phyloP scores from a whole-genome alignment of 2,113 vertebrate genomes.

The Hystrix cristata region DNA sequence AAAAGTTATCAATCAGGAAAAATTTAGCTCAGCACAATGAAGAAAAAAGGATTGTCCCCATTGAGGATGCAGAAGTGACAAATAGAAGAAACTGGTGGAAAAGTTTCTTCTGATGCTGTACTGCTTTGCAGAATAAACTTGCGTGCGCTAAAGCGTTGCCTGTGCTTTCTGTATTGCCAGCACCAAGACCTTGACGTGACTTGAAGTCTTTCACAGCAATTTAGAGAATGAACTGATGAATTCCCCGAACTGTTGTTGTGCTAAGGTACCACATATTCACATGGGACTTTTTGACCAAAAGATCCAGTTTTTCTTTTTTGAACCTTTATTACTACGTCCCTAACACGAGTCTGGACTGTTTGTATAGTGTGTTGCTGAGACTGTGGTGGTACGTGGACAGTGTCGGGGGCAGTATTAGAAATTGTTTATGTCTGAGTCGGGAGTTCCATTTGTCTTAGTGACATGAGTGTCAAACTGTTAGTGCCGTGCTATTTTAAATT shows the following conservation, averaged over 20 bases:
- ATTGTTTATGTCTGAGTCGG: slow-evolving; percentile 81
- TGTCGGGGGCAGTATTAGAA: slow-evolving; percentile 75
- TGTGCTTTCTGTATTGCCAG: slow-evolving; percentile 57
- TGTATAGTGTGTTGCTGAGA: slow-evolving; percentile 55
- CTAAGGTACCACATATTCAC: slow-evolving; percentile 28
- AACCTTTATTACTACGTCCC: slow-evolving; percentile 36
- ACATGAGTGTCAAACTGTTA: slow-evolving; percentile 82
- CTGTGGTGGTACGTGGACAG: slow-evolving; percentile 50
- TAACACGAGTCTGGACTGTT: slow-evolving; percentile 36
- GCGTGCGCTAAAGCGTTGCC: slow-evolving; percentile 33
- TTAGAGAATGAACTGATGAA: slow-evolving; percentile 22
- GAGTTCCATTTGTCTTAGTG: slow-evolving; percentile 82
- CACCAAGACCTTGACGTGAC: not conserved
- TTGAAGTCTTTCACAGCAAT: slow-evolving; percentile 43
- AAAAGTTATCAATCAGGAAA: slow-evolving; percentile 62
- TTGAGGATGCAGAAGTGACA: slow-evolving; percentile 56
- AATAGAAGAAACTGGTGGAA: slow-evolving; percentile 55
- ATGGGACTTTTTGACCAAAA: slow-evolving; percentile 49
- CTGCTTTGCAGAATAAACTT: slow-evolving; percentile 63
- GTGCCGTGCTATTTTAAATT: slow-evolving; percentile 78
- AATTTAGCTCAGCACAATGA: slow-evolving; percentile 70
- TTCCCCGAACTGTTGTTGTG: not conserved
- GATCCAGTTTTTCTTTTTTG: slow-evolving; percentile 30
- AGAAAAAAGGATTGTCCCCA: slow-evolving; percentile 51
- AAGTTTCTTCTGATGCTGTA: slow-evolving; percentile 43